phyloP scores from a whole-genome alignment of 2,113 vertebrate species.

The Cygnus atratus region DNA sequence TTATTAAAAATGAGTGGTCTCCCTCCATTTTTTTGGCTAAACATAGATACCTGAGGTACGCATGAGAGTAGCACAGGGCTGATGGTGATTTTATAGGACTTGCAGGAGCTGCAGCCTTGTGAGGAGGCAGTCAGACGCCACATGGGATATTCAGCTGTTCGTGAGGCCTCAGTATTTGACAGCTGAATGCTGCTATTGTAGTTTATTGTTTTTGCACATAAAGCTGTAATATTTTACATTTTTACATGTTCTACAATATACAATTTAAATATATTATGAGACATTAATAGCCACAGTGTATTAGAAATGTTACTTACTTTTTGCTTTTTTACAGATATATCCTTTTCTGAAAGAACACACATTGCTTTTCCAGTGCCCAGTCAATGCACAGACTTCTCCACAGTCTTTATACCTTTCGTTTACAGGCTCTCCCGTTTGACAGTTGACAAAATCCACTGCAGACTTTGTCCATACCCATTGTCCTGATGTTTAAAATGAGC shows the following conservation, averaged over 20 bases:
- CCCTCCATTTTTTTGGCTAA: neutral
- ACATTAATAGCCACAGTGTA: neutral
- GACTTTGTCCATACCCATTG: conserved; percentile 85
- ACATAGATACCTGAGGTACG: neutral
- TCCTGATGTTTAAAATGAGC: neutral
- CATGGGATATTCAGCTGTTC: neutral
- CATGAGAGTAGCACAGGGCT: neutral
- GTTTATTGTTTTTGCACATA: neutral
- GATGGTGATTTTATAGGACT: neutral
- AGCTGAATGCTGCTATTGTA: neutral
- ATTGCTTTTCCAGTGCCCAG: conserved; percentile 78
- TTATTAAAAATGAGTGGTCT: neutral
- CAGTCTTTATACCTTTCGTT: conserved; percentile 71
- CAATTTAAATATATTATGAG: neutral
- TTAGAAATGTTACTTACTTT: conserved; percentile 77
- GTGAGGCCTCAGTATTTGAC: neutral
- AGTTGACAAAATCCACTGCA: conserved; percentile 86
- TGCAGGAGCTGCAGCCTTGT: neutral
- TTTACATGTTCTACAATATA: neutral
- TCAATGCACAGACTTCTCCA: conserved; percentile 77
- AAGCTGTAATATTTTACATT: neutral
- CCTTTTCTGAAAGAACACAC: conserved; percentile 80
- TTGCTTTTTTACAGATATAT: conserved; percentile 88
- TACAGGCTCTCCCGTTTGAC: conserved; percentile 77
- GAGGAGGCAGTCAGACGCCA: neutral